Conservation (phyloP, 2,888 invertebrate species). For the Drosophila peninsularis region DNA sequence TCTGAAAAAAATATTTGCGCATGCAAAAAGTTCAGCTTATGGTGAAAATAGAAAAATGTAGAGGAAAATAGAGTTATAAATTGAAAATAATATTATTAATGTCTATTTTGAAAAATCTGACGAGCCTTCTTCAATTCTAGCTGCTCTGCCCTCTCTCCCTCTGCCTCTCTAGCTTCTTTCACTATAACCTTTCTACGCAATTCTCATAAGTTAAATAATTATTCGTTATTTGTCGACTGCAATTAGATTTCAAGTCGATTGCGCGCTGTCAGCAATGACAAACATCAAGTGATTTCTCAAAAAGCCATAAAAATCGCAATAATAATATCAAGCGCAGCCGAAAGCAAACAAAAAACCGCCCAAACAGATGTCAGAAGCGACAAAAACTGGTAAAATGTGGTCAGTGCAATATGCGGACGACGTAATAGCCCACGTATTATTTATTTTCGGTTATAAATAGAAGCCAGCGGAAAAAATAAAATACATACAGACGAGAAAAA, state of each 20-base stretch:
- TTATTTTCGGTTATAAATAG: constrained; percentile 52
- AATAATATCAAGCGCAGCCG: constrained; percentile 16
- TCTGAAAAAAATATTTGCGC: not conserved
- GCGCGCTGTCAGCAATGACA: constrained; percentile 26
- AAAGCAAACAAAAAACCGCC: constrained; percentile 6
- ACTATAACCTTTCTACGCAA: not conserved
- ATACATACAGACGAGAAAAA: not conserved
- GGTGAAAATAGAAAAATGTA: not conserved
- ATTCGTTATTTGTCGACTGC: constrained; percentile 3
- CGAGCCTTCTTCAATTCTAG: no score
- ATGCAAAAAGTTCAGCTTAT: not conserved
- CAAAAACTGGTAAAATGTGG: constrained; percentile 53
- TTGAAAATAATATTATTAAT: not conserved
- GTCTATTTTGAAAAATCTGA: no score
- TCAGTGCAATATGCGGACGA: constrained; percentile 42
- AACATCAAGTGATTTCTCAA: constrained; percentile 27
- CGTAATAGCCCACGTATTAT: constrained; percentile 49
- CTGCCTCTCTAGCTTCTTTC: no score
- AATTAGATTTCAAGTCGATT: constrained; percentile 36
- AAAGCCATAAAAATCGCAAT: constrained; percentile 32
- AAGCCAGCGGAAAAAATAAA: constrained; percentile 21
- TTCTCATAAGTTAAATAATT: constrained; percentile 2
- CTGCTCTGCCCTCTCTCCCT: no score
- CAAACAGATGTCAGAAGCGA: constrained; percentile 43
- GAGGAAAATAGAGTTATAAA: not conserved